Conservation (phyloP, 2,113 vertebrate genomes). For the Corythornis cristatus region DNA sequence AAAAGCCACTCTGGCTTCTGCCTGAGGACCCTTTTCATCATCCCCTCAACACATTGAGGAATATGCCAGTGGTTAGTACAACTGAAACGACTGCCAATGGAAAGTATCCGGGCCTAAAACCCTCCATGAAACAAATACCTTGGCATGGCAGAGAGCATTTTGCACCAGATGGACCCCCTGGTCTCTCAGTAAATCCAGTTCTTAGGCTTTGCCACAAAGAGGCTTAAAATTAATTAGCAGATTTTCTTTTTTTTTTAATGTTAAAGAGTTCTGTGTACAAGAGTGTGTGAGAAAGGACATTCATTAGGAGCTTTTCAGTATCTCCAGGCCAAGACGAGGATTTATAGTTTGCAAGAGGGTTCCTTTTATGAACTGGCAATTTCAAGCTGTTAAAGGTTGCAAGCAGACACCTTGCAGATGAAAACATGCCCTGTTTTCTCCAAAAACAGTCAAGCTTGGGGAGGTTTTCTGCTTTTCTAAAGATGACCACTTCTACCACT, state of each 20-base stretch:
- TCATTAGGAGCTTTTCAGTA: constrained; percentile 26
- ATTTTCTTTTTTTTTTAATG: neutral
- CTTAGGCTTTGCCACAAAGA: constrained; percentile 72
- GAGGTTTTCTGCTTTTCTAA: neutral
- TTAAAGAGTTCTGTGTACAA: neutral
- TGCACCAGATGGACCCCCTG: constrained; percentile 71
- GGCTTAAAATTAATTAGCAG: constrained; percentile 75
- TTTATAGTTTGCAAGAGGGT: neutral
- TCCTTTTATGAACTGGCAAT: neutral
- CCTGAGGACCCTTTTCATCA: neutral
- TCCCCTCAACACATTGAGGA: neutral
- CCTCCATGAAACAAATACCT: neutral
- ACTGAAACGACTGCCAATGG: neutral
- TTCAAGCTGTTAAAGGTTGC: neutral
- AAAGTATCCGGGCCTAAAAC: neutral
- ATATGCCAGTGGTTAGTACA: neutral
- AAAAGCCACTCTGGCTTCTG: neutral
- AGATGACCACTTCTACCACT: neutral
- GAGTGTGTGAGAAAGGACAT: constrained; percentile 22
- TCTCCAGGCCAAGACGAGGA: neutral
- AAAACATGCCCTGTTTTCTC: neutral
- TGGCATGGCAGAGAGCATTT: constrained; percentile 5
- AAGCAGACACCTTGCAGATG: neutral
- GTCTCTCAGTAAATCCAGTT: constrained; percentile 57
- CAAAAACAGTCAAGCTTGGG: neutral